Evolutionary conservation across 2,888 invertebrate species (phyloP), one percentile per base, ranked within the genome.

Genomic region (Ceriagrion tenellum): DNA sequence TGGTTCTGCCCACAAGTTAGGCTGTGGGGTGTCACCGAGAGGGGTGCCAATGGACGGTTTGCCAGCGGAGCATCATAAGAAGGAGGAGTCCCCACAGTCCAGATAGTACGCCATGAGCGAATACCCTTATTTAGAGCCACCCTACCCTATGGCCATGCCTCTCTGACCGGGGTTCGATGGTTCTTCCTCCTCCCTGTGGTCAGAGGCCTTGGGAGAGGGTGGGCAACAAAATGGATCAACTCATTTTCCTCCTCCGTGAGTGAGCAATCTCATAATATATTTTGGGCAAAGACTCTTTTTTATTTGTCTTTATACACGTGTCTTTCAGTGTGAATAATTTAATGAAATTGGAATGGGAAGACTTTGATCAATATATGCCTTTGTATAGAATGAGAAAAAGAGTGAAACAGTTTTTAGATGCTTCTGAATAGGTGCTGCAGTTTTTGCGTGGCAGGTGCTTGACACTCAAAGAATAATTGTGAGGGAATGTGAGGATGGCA

Each of bases 321-420:
- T 96, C 95, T 96, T 96, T 96, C 95, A 96, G 95, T 95, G 95
- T 95, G 95, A 95, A 95, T 95, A 95, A 95, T 95, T 91, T 95
- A 90, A 95, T 93, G 95, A 95, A 95, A 95, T 95, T 95, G 93
- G 93, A 26, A 18, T 69, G 93, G 95, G 88, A 63, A 59, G 88
- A 95, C 88, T 55, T 56, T 95, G 95, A 88, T 74, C 56, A 90
- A 88, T 56, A 88, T 40, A 55, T 88, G 88, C 88, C 88, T 88
- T 95, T 88, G 88, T 88, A 95, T 88, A 88, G 88, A 95, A 95
- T 89, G 88, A 88, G 88, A 47, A 56, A 47, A 88, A 90, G 88
- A 89, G 90, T 89, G 95, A 95, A 88, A 89, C 88, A 81, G 90
- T 95, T 95, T 95, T 95, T 95, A 93, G 93, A 93, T 95, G 95